Evolutionary conservation across 2,797 vertebrate genomes (phyloP).

Genomic region (Telmatherina bonti): DNA sequence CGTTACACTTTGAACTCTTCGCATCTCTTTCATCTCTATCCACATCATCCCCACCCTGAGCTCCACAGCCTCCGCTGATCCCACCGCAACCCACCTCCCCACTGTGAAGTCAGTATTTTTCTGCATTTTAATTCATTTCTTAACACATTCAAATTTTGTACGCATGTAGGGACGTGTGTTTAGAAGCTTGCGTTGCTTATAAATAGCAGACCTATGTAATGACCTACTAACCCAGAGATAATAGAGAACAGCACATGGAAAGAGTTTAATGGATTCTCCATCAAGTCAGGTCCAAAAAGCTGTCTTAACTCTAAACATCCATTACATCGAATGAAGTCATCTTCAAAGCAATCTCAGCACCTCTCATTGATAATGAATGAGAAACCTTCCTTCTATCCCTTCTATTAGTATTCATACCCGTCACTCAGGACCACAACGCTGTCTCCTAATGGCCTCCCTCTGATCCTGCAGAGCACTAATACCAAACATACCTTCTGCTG

Average conservation of each 20-base stretch:
- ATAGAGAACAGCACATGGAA: conserved; percentile 40
- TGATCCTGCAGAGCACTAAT: conserved; percentile 21
- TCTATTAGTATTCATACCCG: conserved; percentile 69
- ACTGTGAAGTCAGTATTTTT: conserved; percentile 48
- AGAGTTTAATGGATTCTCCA: conserved; percentile 45
- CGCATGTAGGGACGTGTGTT: conserved; percentile 4
- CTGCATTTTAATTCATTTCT: conserved; percentile 44
- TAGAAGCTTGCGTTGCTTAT: conserved; percentile 16
- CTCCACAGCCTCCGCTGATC: conserved; percentile 14
- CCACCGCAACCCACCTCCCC: conserved; percentile 42
- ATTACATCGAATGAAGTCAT: conserved; percentile 63
- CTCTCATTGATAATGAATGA: conserved; percentile 82
- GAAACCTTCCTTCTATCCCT: conserved; percentile 25
- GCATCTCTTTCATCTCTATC: conserved; percentile 72
- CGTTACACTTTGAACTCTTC: conserved; percentile 63
- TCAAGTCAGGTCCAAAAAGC: conserved; percentile 37
- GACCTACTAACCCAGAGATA: conserved; percentile 68
- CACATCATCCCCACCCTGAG: conserved; percentile 39
- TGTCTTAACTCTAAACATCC: conserved; percentile 47
- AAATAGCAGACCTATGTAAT: conserved; percentile 25
- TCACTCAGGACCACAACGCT: conserved; percentile 63
- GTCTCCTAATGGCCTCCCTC: conserved; percentile 45
- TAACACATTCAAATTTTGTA: conserved; percentile 22
- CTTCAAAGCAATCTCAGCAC: conserved; percentile 74
- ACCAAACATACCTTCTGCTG: conserved; percentile 21